Base-by-base conservation (phyloP, 1,140 invertebrate species). In the Ceratosolen solmsi region DNA sequence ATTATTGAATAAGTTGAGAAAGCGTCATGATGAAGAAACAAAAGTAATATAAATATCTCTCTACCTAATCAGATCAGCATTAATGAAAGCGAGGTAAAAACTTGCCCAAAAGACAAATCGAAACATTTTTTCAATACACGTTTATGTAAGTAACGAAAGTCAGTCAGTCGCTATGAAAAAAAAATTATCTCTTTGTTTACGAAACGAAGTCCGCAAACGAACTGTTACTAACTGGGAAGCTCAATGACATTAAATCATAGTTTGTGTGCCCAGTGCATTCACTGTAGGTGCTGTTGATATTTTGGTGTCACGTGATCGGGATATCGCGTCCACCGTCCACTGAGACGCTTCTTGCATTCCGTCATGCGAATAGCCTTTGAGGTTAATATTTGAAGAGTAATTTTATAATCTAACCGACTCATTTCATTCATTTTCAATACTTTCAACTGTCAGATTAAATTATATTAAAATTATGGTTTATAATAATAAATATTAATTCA, bases 1-100 rank as follows among this genome's bases (percentile, higher is more conserved):
- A 7, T 46, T 46, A 46, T 46, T 46, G 41, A 46, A 46, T 46
- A n/a, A n/a, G n/a, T n/a, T n/a, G n/a, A n/a, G n/a, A n/a, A n/a
- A n/a, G n/a, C n/a, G n/a, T n/a, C n/a, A n/a, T 46, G 5, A 46
- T 46, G 41, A 46, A 58, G 15, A 38, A 75, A 25, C 2, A 38
- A 49, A 79, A 80, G 74, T 36, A 58, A 56, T 68, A 27, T 8
- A 7, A 13, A 58, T 13, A n/a, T 68, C 41, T 58, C 30, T 11
- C 60, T 30, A 83, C 82, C 76, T 83, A 13, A 83, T 22, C 3
- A 83, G n/a, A 11, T 83, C 56, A 15, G 82, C 77, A 56, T 70
- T 76, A n/a, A 74, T 56, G 9, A 80, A 3, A 27, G 27, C 38
- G 11, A 82, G 30, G n/a, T 71, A 83, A 17, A 75, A 27, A 20